Conservation (phyloP, 2,888 invertebrate species). For the Bibio marci region DNA sequence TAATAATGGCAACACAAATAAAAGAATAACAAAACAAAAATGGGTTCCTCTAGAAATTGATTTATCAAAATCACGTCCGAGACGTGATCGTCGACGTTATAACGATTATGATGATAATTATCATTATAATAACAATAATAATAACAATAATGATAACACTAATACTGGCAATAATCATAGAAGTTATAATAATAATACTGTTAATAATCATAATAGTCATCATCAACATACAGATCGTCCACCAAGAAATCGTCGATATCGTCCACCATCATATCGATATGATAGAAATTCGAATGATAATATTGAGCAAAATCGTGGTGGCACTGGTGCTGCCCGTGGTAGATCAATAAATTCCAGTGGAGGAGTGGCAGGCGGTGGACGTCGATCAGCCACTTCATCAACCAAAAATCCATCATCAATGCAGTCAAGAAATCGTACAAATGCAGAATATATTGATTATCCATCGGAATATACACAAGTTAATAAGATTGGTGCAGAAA, state of each 20-base stretch:
- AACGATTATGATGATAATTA: conserved; percentile 3
- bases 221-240: no score
- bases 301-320: not conserved
- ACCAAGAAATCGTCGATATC: conserved; percentile 1
- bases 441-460: not conserved
- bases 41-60: conserved; percentile 88
- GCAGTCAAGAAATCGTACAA: not conserved
- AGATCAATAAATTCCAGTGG: not conserved
- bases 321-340: not conserved
- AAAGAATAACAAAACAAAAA: conserved; percentile 44
- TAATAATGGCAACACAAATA: conserved; percentile 14
- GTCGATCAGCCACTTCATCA: not conserved
- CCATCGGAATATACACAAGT: conserved; percentile 2
- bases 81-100: conserved; percentile 2
- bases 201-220: conserved; percentile 7
- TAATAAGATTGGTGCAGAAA: conserved; percentile 16
- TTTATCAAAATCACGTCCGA: conserved; percentile 39
- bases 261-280: not conserved
- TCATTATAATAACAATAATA: conserved; percentile 6
- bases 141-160: no score
- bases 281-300: not conserved
- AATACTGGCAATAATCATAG: no score
- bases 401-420: not conserved
- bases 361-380: not conserved
- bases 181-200: conserved; percentile 3